Base-by-base conservation (phyloP, 2,113 vertebrate genomes). In the Neotragus moschatus region DNA sequence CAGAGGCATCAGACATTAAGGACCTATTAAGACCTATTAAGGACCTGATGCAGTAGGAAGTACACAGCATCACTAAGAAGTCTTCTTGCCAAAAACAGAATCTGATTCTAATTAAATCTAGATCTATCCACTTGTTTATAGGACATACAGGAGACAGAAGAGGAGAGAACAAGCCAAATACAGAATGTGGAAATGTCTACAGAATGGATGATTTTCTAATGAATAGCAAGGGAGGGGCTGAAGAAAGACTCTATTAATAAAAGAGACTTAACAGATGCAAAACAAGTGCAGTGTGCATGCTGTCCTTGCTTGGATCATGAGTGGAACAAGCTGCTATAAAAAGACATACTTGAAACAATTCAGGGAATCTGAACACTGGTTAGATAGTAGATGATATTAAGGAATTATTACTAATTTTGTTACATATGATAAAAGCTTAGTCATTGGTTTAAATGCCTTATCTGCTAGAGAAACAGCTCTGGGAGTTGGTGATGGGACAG, bases 101-200 rank as follows among this genome's bases (percentile, higher is more conserved):
- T 94, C 33, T 95, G 84, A 96, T 56, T 97, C 56, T 51, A 61
- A 96, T 88, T 23, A 61, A 94, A 43, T 66, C 77, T 80, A 90
- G 26, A 87, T 33, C 30, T 87, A 63, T 39, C 73, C 84, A 90
- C 26, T 36, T 56, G 21, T 94, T 84, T 84, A 58, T 5, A 90
- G 63, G 47, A 95, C 95, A 84, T 88, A 94, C 39, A 90, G 47
- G 26, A 79, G 5, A 75, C 63, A 8, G 77, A 82, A 87, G 61
- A 79, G 87, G 33, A 91, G 63, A 60, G 36, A 85, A 89, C 12
- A 33, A 86, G 49, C 23, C 89, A 84, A 94, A 94, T 10, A 84
- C 5, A 82, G 45, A 97, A 66, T 51, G 11, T 86, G 21, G 30
- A 73, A 91, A 75, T 61, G n/a, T 79, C 70, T 85, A 87, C 3